Evolutionary conservation across 2,888 invertebrate species (phyloP), one percentile per base, ranked within the genome.

Genomic region (Polydrusus cervinus): DNA sequence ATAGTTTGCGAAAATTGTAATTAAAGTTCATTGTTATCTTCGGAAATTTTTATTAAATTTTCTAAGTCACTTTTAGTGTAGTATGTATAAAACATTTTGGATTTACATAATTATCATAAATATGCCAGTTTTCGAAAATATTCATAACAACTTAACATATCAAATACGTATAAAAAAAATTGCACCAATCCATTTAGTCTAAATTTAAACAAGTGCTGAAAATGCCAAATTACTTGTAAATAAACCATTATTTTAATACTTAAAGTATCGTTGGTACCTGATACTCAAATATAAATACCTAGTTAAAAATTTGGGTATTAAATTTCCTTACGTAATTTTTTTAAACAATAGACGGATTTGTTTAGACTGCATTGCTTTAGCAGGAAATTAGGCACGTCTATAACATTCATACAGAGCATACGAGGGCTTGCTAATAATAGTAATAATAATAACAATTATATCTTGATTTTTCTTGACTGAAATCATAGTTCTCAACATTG

Each of bases 291-390:
- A 25, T 25, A 25, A 1, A 25, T 25, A 25, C 25, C 25, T 25
- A 25, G 25, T 25, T 1, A 34, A 55, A 34, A 34, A n/a, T 55
- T 34, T 9, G 30, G 6, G 34, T 55, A 14, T 55, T 34, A 55
- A 55, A 55, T 55, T 55, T 34, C 55, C 34, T 34, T 14, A 3
- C 6, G n/a, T 55, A 8, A 8, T 14, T 55, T 5, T 55, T 55
- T 55, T 34, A 34, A 55, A 55, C 55, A 55, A 55, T 34, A 55
- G 34, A 55, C 14, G 34, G 3, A 55, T 34, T 55, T 55, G 34
- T 30, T 55, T 55, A 34, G 34, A 55, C 55, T 55, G 14, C n/a
- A 34, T 30, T n/a, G 9, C 14, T 55, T 6, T 3, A 55, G 9
- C 34, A 34, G 34, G 14, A 30, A 14, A 34, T 55, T 55, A 34